Evolutionary conservation across 2,797 vertebrate genomes (phyloP).

Genomic region (Micrastur ruficollis): DNA sequence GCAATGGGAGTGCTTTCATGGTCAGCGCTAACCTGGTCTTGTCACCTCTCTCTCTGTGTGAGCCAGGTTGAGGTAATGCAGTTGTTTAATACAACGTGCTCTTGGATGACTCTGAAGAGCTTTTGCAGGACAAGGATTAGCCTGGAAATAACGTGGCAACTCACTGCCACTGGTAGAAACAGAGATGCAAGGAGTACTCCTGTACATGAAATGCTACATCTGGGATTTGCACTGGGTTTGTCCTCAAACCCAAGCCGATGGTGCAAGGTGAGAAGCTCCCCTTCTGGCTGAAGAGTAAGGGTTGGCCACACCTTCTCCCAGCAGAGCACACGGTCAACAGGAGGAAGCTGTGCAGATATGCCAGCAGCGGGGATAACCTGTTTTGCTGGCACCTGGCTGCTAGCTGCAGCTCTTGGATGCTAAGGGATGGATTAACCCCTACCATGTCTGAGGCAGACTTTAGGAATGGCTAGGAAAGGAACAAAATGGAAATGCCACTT

Average conservation of each 20-base stretch:
- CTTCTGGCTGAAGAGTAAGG: not conserved
- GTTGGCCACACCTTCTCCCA: not conserved
- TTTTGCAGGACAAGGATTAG: not conserved
- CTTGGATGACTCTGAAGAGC: not conserved
- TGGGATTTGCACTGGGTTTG: not conserved
- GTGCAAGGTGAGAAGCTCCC: not conserved
- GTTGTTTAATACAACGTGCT: not conserved
- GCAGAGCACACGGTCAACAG: not conserved
- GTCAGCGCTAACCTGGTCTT: not conserved
- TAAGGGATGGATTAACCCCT: not conserved
- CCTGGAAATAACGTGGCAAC: not conserved
- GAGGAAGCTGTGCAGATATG: not conserved
- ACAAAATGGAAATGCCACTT: not conserved
- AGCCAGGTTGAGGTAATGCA: not conserved
- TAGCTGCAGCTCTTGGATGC: not conserved
- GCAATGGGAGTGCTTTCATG: not conserved
- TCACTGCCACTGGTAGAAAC: not conserved
- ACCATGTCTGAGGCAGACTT: not conserved
- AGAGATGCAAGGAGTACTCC: not conserved
- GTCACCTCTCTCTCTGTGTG: not conserved
- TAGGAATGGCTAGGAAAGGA: not conserved
- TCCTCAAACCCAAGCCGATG: not conserved
- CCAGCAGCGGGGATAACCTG: not conserved
- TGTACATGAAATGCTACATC: not conserved
- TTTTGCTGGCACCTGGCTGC: not conserved